A percentile compares a stretch with the other conserved stretches of the same genome.
Conservation (phyloP, 2,797 vertebrate species). For the Ctenopoma multispine region DNA sequence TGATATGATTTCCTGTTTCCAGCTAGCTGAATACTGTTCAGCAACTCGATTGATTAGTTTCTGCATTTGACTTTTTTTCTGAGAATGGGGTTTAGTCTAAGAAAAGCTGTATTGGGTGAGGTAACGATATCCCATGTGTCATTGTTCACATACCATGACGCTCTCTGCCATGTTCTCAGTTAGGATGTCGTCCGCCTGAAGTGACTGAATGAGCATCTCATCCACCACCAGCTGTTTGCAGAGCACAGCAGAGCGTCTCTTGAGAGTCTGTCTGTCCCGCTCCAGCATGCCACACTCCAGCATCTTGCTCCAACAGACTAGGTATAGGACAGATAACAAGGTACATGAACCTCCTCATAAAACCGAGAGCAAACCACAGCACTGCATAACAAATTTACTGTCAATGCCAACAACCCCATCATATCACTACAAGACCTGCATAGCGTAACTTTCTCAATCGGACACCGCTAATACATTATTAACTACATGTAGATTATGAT, state of each 20-base stretch:
- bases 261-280: conserved; percentile 68
- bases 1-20: too few species aligned
- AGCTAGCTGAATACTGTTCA: too few species aligned
- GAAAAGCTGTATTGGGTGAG: too few species aligned
- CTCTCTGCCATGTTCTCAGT: conserved; percentile 84
- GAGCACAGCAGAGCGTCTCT: conserved; percentile 66
- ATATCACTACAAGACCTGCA: not conserved
- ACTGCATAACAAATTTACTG: not conserved
- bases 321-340: not conserved
- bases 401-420: not conserved
- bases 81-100: too few species aligned
- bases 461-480: not conserved
- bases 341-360: not conserved
- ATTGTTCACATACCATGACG: conserved; percentile 77
- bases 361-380: not conserved
- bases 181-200: conserved; percentile 80
- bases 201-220: conserved; percentile 79
- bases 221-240: conserved; percentile 84
- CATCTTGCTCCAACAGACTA: conserved; percentile 64
- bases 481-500: not conserved
- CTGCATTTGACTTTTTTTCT: too few species aligned
- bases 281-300: conserved; percentile 82
- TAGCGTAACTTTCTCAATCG: not conserved
- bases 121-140: rapidly evolving
- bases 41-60: too few species aligned